These are phyloP conservation scores for Hemiscyllium ocellatum DNA, from an alignment of 2,113 vertebrate genomes.

Conservation along the genomic window DNA sequence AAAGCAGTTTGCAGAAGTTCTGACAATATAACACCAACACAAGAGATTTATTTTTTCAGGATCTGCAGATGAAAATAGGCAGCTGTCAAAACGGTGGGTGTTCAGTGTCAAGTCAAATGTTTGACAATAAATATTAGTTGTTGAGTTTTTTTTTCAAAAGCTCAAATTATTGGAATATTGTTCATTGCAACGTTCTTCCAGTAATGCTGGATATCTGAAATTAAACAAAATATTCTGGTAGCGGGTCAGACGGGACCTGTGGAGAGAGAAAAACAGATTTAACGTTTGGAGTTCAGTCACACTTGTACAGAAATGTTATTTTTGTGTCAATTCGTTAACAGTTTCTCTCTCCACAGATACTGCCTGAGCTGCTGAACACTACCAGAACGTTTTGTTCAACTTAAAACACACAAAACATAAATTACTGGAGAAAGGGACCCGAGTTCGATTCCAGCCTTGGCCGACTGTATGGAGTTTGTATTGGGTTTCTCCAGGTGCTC, in stretches of 20 bases:
- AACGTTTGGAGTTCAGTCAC: not conserved
- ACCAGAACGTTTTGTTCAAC: too few species aligned
- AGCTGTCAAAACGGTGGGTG: not conserved
- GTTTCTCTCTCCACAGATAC: too few species aligned
- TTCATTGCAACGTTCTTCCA: not conserved
- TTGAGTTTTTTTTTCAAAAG: not conserved
- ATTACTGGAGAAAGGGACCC: too few species aligned
- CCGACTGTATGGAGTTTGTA: too few species aligned
- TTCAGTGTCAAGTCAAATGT: not conserved
- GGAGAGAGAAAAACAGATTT: not conserved
- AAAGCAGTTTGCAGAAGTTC: not conserved
- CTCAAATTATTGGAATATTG: not conserved
- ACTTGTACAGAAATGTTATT: too few species aligned
- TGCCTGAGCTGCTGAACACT: too few species aligned
- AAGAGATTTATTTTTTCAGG: not conserved
- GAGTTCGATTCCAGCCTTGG: too few species aligned
- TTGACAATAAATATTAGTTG: too few species aligned
- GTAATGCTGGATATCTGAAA: not conserved
- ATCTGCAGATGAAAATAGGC: not conserved
- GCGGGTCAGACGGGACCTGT: not conserved
- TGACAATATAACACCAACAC: not conserved
- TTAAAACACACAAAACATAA: too few species aligned
- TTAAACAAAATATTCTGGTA: not conserved
- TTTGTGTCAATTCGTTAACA: too few species aligned
- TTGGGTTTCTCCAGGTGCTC: too few species aligned